Evolutionary conservation across 1,140 invertebrate genomes (phyloP).

Genomic region (Lepeophtheirus salmonis): DNA sequence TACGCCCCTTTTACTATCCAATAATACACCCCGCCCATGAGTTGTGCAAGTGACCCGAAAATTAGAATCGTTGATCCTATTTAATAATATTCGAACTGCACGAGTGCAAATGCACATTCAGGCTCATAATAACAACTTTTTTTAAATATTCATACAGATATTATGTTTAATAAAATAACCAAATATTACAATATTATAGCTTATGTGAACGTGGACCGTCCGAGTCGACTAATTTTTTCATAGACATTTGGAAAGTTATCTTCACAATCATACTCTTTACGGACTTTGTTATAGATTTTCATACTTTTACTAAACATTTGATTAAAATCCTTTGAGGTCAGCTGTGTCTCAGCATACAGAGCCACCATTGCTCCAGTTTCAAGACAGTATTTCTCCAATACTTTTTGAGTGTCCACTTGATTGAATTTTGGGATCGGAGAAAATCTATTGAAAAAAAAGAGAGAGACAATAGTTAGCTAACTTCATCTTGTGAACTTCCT

Average conservation of each 20-base stretch:
- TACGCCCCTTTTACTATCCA: too few species aligned
- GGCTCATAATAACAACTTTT: background rate
- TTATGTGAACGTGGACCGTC: conserved; percentile 32
- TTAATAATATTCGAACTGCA: background rate
- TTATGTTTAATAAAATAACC: background rate
- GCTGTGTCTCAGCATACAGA: conserved; percentile 63
- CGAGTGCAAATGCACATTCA: background rate
- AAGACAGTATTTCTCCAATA: conserved; percentile 3
- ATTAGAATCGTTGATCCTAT: background rate
- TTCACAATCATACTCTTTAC: conserved; percentile 38
- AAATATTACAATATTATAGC: background rate
- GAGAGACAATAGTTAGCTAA: too few species aligned
- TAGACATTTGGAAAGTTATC: conserved; percentile 62
- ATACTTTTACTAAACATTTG: conserved; percentile 59
- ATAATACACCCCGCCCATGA: background rate
- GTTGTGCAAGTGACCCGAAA: background rate
- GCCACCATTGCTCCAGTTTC: conserved; percentile 46
- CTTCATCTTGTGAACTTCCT: too few species aligned
- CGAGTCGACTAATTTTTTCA: conserved; percentile 51
- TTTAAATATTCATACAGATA: background rate
- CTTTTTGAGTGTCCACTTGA: conserved; percentile 2
- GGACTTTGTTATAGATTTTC: conserved; percentile 42
- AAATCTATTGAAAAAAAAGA: conserved; percentile 4
- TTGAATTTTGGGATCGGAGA: background rate
- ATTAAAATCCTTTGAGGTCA: conserved; percentile 51